Percentiles rank a stretch among this genome's conserved stretches.
Conservation (phyloP, 2,888 invertebrate genomes). For the Limnephilus marmoratus region DNA sequence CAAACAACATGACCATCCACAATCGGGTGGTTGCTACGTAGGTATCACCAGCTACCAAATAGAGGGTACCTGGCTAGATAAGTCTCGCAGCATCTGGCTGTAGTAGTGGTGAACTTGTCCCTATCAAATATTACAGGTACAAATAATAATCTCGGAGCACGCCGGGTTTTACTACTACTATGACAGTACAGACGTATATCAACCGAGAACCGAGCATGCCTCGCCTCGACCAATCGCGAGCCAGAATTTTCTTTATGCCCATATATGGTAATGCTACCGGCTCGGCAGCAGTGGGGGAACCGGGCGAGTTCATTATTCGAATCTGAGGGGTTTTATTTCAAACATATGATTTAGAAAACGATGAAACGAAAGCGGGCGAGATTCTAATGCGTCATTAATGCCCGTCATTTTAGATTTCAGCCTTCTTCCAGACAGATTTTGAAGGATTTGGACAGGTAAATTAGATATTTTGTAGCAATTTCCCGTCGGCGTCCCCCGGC, state of each 20-base stretch:
- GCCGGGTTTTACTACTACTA: conserved; percentile 46
- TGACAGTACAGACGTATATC: background rate
- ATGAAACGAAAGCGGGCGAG: conserved; percentile 34
- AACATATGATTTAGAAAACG: conserved; percentile 64
- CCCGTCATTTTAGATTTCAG: conserved; percentile 8
- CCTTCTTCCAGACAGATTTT: background rate
- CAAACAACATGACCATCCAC: conserved; percentile 47
- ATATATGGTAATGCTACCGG: conserved; percentile 87
- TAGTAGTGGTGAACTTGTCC: conserved; percentile 50
- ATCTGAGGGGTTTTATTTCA: conserved; percentile 77
- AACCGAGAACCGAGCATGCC: conserved; percentile 46
- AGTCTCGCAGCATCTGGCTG: conserved; percentile 21
- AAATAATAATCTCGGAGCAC: conserved; percentile 46
- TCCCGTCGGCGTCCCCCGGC: conserved; percentile 52
- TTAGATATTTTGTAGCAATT: conserved; percentile 1
- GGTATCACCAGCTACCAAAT: background rate
- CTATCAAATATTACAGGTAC: conserved; percentile 49
- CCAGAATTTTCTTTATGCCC: conserved; percentile 85
- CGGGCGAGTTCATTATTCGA: conserved; percentile 59
- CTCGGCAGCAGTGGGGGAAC: conserved; percentile 51
- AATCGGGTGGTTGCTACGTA: conserved; percentile 26
- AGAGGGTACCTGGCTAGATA: conserved; percentile 4
- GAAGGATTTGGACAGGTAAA: background rate
- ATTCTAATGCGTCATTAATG: background rate
- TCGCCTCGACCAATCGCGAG: conserved; percentile 80